Base-by-base conservation (phyloP, 2,797 vertebrate genomes). In the Peromyscus attwateri region DNA sequence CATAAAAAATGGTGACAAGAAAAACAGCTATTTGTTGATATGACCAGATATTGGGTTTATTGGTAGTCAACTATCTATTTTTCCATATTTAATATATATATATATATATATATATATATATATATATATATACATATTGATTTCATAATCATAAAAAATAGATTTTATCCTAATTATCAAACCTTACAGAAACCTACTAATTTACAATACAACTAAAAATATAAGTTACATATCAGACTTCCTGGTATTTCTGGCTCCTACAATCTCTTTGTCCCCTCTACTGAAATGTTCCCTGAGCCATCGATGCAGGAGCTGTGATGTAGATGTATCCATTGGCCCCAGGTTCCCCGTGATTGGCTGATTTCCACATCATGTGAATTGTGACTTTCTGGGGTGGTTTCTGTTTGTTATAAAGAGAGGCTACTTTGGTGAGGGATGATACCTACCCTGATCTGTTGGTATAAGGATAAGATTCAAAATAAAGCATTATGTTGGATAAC, bases 101-200 rank as follows among this genome's bases (percentile, higher is more conserved):
- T 17, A 55, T 55, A n/a, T 49, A 55, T 55, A 17, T 17, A 55
- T 55, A 43, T 27, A 77, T 34, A n/a, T 49, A 55, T 55, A 17
- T 17, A 55, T 55, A 43, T 27, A 77, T 34, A n/a, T 49, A 55
- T 55, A 17, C 5, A 55, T 55, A 43, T 96, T 76, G 23, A 87
- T 87, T 83, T 90, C 4, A 80, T 80, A 93, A 57, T 79, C 13
- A 80, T 8, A 75, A 79, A 94, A 94, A 37, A 55, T 90, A 89
- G 60, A 29, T 87, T 3, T 23, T 70, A 43, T 49, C 34, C 0
- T 23, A 93, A 71, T 92, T 76, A 85, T 92, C 34, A 85, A 49
- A 19, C 31, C 43, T n/a, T 25, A n/a, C 8, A 70, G 46, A 68
- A 70, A n/a, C 2, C 19, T n/a, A 70, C 11, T n/a, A 85, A 52